phyloP scores from a whole-genome alignment of 2,888 invertebrate genomes.

The Drosophila fulvimacula region DNA sequence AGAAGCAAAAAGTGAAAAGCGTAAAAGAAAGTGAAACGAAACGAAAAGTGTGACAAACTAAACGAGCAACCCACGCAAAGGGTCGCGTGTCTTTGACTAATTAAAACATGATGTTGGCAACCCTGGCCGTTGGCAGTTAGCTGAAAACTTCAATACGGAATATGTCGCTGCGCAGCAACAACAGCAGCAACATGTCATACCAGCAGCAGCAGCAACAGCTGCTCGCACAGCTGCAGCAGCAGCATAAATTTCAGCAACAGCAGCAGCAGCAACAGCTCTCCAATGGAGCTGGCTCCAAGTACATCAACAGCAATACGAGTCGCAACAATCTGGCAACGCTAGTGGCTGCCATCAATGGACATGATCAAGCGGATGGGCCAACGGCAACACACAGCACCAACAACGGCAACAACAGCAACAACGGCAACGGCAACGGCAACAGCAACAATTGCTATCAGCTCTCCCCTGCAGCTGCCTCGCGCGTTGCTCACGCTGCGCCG shows the following conservation, averaged over 20 bases:
- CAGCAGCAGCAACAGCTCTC: constrained; percentile 69
- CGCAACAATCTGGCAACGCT: constrained; percentile 71
- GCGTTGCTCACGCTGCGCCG: constrained; percentile 62
- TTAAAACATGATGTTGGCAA: constrained; percentile 47
- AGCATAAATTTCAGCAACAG: constrained; percentile 72
- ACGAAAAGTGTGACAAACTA: constrained; percentile 46
- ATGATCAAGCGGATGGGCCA: constrained; percentile 54
- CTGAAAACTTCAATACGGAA: constrained; percentile 32
- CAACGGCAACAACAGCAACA: background rate
- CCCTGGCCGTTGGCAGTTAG: constrained; percentile 17
- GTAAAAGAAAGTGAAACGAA: constrained; percentile 54
- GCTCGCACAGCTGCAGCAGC: constrained; percentile 75
- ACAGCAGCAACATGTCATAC: constrained; percentile 63
- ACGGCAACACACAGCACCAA: constrained; percentile 21
- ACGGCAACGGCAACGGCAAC: constrained; percentile 4
- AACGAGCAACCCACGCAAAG: constrained; percentile 57
- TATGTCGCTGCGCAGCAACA: constrained; percentile 84
- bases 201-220: constrained; percentile 74
- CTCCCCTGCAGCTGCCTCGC: constrained; percentile 75
- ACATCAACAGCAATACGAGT: constrained; percentile 67
- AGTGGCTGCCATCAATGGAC: constrained; percentile 78
- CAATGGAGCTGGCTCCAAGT: constrained; percentile 69
- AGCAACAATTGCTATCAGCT: constrained; percentile 68
- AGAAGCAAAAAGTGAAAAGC: constrained; percentile 62
- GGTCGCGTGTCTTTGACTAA: constrained; percentile 55